These are phyloP conservation scores for Ophion ellenae DNA, from an alignment of 2,888 invertebrate species.

Conservation along the genomic window DNA sequence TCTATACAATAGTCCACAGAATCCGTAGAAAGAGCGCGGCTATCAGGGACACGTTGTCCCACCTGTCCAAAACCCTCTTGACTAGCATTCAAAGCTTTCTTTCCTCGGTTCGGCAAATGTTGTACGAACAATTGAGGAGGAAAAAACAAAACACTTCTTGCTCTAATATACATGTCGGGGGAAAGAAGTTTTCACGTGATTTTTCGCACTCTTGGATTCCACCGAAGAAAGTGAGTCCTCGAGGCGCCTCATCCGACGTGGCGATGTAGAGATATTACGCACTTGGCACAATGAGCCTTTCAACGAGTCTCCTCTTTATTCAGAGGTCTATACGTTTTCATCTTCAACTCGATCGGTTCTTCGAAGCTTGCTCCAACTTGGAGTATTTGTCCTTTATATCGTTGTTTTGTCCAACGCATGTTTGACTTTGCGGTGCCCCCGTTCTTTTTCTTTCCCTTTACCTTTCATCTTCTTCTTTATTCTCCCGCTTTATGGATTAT, in stretches of 20 bases:
- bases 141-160: conserved; percentile 30
- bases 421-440: conserved; percentile 28
- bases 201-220: conserved; percentile 8
- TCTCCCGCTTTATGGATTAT: neutral
- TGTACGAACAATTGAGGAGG: conserved; percentile 15
- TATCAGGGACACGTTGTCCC: conserved; percentile 34
- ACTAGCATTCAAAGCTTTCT: conserved; percentile 31
- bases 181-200: conserved; percentile 13
- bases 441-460: conserved; percentile 4
- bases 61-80: conserved; percentile 35
- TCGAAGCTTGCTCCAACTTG: conserved; percentile 40
- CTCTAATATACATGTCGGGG: conserved; percentile 3
- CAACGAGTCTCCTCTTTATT: conserved; percentile 18
- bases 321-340: conserved; percentile 12
- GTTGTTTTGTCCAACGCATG: conserved; percentile 27
- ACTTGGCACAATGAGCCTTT: conserved; percentile 52
- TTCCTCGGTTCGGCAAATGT: neutral
- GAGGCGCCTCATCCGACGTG: neutral
- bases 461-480: neutral
- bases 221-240: neutral
- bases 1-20: too few relatives aligned
- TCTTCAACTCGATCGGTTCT: conserved; percentile 57
- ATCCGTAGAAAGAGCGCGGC: conserved; percentile 3
- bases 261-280: neutral
- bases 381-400: conserved; percentile 16